These are phyloP conservation scores for Ptilorrhoa leucosticta DNA, from an alignment of 2,113 vertebrate species.

Conservation along the genomic window DNA sequence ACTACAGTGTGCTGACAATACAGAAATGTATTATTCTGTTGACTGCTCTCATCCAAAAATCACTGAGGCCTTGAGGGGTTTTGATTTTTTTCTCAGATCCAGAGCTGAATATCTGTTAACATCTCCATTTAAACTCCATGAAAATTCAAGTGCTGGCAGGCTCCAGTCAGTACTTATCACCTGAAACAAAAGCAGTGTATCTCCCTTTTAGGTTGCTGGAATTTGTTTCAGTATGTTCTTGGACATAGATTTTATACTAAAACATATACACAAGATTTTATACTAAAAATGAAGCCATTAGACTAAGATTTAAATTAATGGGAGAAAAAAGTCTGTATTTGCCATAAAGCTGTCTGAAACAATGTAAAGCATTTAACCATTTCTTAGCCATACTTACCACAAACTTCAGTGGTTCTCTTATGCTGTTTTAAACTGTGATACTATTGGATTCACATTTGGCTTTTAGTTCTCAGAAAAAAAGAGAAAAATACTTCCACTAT, in stretches of 20 bases:
- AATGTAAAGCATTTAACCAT: not conserved
- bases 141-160: slow-evolving; percentile 20
- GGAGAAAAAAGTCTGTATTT: not conserved
- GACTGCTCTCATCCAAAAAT: slow-evolving; percentile 23
- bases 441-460: not conserved
- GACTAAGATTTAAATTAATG: not conserved
- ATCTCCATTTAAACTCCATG: slow-evolving; percentile 44
- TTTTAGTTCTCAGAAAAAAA: not conserved
- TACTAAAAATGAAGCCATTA: not conserved
- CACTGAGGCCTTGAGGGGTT: slow-evolving; percentile 18
- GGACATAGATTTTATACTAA: not conserved
- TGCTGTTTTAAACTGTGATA: not conserved
- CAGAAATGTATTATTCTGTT: not conserved
- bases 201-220: not conserved
- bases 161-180: not conserved
- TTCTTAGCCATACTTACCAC: not conserved
- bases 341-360: not conserved
- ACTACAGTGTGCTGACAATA: not conserved
- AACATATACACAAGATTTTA: not conserved
- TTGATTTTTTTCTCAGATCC: slow-evolving; percentile 4
- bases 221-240: not conserved
- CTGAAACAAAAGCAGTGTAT: not conserved
- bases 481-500: not conserved
- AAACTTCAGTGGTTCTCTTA: not conserved
- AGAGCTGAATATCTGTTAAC: slow-evolving; percentile 1